phyloP scores from a whole-genome alignment of 2,888 invertebrate genomes.

The Peribatodes rhomboidaria region DNA sequence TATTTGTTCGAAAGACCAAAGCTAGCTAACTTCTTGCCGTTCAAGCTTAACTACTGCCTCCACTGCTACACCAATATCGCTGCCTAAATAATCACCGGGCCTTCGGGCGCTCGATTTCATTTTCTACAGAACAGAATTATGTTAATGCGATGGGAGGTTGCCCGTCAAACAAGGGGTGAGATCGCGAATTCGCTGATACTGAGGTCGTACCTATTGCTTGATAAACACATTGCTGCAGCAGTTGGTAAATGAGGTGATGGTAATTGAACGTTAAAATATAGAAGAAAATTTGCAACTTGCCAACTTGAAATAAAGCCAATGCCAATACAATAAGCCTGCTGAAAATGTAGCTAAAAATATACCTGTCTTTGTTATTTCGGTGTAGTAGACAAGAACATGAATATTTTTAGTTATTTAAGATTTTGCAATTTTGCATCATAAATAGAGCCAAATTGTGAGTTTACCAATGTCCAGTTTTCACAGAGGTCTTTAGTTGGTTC shows the following conservation, averaged over 20 bases:
- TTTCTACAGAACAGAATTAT: conserved; percentile 38
- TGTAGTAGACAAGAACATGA: too few species aligned
- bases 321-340: too few species aligned
- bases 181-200: conserved; percentile 12
- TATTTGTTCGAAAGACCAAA: not conserved
- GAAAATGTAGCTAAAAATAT: too few species aligned
- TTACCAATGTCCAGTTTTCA: too few species aligned
- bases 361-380: too few species aligned
- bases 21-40: too few species aligned
- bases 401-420: too few species aligned
- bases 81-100: conserved; percentile 36
- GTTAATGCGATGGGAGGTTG: conserved; percentile 43
- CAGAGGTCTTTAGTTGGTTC: too few species aligned
- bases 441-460: too few species aligned
- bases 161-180: conserved; percentile 29
- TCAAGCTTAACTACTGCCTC: conserved; percentile 14
- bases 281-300: too few species aligned
- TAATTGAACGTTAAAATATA: not conserved
- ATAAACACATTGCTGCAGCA: not conserved
- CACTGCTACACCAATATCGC: conserved; percentile 6
- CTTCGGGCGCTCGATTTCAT: conserved; percentile 32
- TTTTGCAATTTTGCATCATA: too few species aligned
- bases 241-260: not conserved
- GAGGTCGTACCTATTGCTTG: not conserved
- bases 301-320: too few species aligned